Percentiles rank a stretch among this genome's conserved stretches.
These are phyloP conservation scores for Nephrotoma flavescens DNA, from an alignment of 2,888 invertebrate species.

Conservation along the genomic window DNA sequence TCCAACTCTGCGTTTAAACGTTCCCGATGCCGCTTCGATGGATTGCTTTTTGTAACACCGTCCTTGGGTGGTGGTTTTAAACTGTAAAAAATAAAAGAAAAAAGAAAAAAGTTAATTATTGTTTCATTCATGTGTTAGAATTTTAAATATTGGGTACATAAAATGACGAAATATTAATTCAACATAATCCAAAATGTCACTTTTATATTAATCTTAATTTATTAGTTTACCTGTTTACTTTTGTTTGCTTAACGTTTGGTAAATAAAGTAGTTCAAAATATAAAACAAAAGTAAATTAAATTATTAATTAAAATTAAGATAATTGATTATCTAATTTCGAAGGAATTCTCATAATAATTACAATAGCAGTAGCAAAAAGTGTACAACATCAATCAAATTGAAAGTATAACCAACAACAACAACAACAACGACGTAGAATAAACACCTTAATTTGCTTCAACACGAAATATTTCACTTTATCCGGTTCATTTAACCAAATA, in stretches of 20 bases:
- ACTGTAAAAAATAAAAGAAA: slow-evolving; percentile 37
- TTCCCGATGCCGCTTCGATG: slow-evolving; percentile 95
- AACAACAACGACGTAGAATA: not conserved
- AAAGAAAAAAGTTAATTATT: not conserved
- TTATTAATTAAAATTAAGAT: not conserved
- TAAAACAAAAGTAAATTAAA: not conserved
- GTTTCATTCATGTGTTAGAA: not conserved
- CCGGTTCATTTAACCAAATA: not conserved
- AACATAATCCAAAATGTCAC: not conserved
- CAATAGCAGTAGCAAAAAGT: not conserved
- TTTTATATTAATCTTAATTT: not conserved
- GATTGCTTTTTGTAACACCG: slow-evolving; percentile 92
- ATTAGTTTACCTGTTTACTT: not conserved
- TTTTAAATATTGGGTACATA: not conserved
- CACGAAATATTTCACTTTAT: not conserved
- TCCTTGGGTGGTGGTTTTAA: slow-evolving; percentile 91
- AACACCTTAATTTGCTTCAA: not conserved
- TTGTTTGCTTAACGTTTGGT: not conserved
- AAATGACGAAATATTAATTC: not conserved
- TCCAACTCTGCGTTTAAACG: slow-evolving; percentile 96
- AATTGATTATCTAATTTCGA: not conserved
- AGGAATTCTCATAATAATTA: not conserved
- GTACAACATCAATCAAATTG: not conserved
- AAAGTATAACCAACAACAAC: not conserved
- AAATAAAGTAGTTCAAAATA: not conserved